phyloP scores from a whole-genome alignment of 1,140 invertebrate genomes.

The Drosophila setifemur region DNA sequence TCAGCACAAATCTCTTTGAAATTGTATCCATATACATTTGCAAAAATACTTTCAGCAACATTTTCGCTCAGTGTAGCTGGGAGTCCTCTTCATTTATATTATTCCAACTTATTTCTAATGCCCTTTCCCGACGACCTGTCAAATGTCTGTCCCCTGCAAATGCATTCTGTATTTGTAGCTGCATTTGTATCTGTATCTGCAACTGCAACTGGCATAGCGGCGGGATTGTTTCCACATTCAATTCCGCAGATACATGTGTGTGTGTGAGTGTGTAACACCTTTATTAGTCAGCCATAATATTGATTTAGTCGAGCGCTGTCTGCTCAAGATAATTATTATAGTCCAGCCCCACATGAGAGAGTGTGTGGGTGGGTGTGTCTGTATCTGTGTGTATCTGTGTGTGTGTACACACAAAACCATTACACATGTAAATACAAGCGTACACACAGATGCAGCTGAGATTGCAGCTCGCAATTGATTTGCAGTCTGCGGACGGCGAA shows the following conservation, averaged over 20 bases:
- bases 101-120: constrained; percentile 46
- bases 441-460: constrained; percentile 12
- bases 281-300: constrained; percentile 71
- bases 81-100: constrained; percentile 23
- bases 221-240: constrained; percentile 27
- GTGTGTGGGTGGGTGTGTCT: neutral
- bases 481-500: constrained; percentile 69
- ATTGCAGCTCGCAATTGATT: constrained; percentile 64
- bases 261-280: constrained; percentile 45
- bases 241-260: constrained; percentile 15
- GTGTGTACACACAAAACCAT: constrained; percentile 26
- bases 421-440: constrained; percentile 52
- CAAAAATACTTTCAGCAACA: too few relatives aligned
- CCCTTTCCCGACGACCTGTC: constrained; percentile 36
- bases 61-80: neutral
- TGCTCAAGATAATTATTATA: constrained; percentile 74
- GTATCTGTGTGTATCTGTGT: too few relatives aligned
- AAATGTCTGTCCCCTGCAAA: constrained; percentile 28
- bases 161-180: constrained; percentile 19
- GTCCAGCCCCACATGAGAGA: constrained; percentile 1
- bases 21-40: neutral
- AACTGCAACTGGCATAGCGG: constrained; percentile 4
- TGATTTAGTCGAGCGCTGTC: constrained; percentile 73
- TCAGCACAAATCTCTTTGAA: too few relatives aligned
- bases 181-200: constrained; percentile 3